These are phyloP conservation scores for Schizaphis graminum DNA, from an alignment of 2,888 invertebrate genomes.

Conservation along the genomic window DNA sequence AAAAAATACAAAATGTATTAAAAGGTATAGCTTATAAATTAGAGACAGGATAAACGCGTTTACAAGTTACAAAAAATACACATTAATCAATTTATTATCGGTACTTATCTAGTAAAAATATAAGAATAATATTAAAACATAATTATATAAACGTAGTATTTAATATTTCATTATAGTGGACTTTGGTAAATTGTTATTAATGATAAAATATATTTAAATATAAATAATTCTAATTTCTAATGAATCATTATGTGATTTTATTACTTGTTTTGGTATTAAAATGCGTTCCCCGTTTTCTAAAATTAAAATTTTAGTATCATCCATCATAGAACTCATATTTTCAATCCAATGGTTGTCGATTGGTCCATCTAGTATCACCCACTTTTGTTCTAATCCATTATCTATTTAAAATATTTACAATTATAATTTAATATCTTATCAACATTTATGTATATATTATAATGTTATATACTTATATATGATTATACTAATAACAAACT, in stretches of 20 bases:
- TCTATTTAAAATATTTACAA: constrained; percentile 74
- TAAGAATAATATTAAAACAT: background rate
- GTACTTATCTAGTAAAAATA: background rate
- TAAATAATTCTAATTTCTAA: background rate
- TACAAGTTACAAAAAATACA: background rate
- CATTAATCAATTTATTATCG: background rate
- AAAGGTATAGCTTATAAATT: background rate
- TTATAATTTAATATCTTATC: constrained; percentile 77
- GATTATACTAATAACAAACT: background rate
- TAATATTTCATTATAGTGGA: background rate
- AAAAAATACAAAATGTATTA: background rate
- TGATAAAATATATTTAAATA: background rate
- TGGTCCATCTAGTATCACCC: constrained; percentile 94
- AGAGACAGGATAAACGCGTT: no score
- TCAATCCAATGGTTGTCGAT: constrained; percentile 97
- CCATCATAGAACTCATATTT: constrained; percentile 95
- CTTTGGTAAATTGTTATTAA: background rate
- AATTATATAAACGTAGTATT: background rate
- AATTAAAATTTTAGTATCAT: constrained; percentile 92
- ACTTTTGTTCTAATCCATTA: constrained; percentile 78
- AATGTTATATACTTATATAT: no score
- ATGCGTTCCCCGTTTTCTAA: constrained; percentile 93
- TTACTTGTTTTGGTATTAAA: constrained; percentile 71
- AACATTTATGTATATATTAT: constrained; percentile 72
- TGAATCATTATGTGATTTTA: constrained; percentile 71